Percentiles rank a stretch among this genome's conserved stretches.
These are phyloP conservation scores for Drosophila tsacasi DNA, from an alignment of 1,140 invertebrate species.

Conservation along the genomic window DNA sequence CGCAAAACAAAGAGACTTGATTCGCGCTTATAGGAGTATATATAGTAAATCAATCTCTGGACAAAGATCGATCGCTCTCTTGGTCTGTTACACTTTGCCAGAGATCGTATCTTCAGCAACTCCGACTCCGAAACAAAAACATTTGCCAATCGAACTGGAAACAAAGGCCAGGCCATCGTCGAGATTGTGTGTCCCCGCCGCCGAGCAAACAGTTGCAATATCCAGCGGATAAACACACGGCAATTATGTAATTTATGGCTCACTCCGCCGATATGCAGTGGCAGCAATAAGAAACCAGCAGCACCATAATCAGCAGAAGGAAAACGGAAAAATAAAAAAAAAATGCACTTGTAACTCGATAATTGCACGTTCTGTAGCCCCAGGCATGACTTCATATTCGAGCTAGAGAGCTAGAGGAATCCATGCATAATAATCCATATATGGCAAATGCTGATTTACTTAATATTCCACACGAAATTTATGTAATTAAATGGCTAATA, in stretches of 20 bases:
- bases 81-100: constrained; percentile 25
- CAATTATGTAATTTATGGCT: constrained; percentile 75
- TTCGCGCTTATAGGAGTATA: neutral
- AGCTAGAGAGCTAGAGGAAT: neutral
- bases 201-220: constrained; percentile 35
- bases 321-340: constrained; percentile 38
- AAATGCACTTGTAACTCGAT: constrained; percentile 66
- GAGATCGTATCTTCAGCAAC: constrained; percentile 24
- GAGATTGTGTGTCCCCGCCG: constrained; percentile 6
- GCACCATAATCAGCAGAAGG: constrained; percentile 45
- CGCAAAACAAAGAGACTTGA: constrained; percentile 38
- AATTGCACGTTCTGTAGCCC: constrained; percentile 62
- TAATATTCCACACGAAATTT: constrained; percentile 46
- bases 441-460: constrained; percentile 37
- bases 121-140: constrained; percentile 17
- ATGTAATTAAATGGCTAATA: constrained; percentile 42
- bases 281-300: constrained; percentile 40
- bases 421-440: constrained; percentile 39
- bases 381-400: constrained; percentile 18
- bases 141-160: constrained; percentile 17
- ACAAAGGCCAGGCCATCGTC: constrained; percentile 49
- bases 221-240: constrained; percentile 48
- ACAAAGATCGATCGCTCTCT: constrained; percentile 47
- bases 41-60: constrained; percentile 22
- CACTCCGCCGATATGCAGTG: constrained; percentile 51